These are phyloP conservation scores for Saxidomus purpurata DNA, from an alignment of 1,140 invertebrate species.

Conservation along the genomic window DNA sequence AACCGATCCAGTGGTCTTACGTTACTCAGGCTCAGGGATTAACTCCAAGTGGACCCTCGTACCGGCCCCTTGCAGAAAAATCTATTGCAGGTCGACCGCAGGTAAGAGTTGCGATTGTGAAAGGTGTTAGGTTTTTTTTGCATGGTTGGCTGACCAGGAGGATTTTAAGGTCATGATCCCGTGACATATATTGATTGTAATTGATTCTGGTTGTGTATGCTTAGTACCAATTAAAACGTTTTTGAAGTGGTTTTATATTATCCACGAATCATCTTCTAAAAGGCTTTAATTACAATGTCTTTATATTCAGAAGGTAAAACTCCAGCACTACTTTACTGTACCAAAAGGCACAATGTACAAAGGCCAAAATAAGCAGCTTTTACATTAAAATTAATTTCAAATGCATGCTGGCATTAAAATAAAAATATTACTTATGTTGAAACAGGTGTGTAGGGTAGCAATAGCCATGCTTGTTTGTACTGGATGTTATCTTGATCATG, in stretches of 20 bases:
- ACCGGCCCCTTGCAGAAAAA: conserved; percentile 70
- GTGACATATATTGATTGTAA: neutral
- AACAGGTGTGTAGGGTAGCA: too few relatives aligned
- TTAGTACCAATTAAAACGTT: too few relatives aligned
- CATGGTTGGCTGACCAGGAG: conserved; percentile 45
- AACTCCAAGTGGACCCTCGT: conserved; percentile 70
- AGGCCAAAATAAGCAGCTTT: too few relatives aligned
- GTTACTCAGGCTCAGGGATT: conserved; percentile 56
- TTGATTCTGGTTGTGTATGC: neutral
- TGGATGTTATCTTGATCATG: neutral
- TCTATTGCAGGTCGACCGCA: conserved; percentile 63
- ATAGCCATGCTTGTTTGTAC: neutral
- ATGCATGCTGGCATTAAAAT: too few relatives aligned
- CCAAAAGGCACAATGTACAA: too few relatives aligned
- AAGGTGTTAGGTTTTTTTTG: conserved; percentile 32
- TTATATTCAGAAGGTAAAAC: too few relatives aligned
- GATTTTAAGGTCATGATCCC: conserved; percentile 34
- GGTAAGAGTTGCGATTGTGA: conserved; percentile 57
- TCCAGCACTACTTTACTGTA: too few relatives aligned
- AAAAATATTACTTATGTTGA: too few relatives aligned
- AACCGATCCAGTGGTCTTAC: conserved; percentile 33
- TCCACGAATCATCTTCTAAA: too few relatives aligned
- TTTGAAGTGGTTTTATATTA: too few relatives aligned
- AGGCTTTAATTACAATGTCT: too few relatives aligned
- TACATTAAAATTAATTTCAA: too few relatives aligned